phyloP scores from a whole-genome alignment of 2,797 vertebrate species.

The Gouania willdenowi region DNA sequence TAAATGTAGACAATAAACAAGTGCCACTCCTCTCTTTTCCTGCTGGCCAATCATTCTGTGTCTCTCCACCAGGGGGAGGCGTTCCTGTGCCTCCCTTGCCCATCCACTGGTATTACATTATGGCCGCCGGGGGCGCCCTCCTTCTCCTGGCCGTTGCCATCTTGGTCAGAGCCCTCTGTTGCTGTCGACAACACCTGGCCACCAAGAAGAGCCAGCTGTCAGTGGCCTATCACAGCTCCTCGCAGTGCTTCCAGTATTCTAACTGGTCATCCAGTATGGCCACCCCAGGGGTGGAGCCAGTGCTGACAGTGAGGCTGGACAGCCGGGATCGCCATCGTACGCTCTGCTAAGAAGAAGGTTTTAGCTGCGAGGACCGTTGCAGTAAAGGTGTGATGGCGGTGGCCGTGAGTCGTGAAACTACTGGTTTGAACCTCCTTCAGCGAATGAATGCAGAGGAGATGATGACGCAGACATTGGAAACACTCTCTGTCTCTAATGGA shows the following conservation, averaged over 20 bases:
- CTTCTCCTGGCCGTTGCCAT: conserved; percentile 93
- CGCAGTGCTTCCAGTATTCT: conserved; percentile 87
- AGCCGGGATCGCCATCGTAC: conserved; percentile 86
- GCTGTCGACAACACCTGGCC: conserved; percentile 95
- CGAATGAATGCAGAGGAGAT: conserved; percentile 43
- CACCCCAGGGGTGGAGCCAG: conserved; percentile 89
- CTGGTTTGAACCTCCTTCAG: conserved; percentile 17
- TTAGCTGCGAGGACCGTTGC: too few relatives aligned
- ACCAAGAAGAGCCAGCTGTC: conserved; percentile 97
- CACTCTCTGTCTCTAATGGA: conserved; percentile 33
- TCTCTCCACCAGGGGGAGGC: conserved; percentile 98
- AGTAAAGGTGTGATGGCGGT: conserved; percentile 31
- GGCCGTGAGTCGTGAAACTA: conserved; percentile 16
- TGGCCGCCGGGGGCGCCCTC: conserved; percentile 94
- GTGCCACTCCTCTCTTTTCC: conserved; percentile 59
- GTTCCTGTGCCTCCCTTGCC: conserved; percentile 95
- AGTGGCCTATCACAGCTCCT: conserved; percentile 94
- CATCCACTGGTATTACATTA: conserved; percentile 99
- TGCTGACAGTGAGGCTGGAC: conserved; percentile 96
- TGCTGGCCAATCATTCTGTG: conserved; percentile 79
- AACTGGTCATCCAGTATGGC: conserved; percentile 89
- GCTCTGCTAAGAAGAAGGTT: conserved; percentile 80
- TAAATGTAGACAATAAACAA: conserved; percentile 38
- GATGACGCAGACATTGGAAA: conserved; percentile 24
- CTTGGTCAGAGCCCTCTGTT: conserved; percentile 94